Percentiles rank a stretch among this genome's conserved stretches.
Conservation (phyloP, 2,888 invertebrate species). For the Lithosia quadra region DNA sequence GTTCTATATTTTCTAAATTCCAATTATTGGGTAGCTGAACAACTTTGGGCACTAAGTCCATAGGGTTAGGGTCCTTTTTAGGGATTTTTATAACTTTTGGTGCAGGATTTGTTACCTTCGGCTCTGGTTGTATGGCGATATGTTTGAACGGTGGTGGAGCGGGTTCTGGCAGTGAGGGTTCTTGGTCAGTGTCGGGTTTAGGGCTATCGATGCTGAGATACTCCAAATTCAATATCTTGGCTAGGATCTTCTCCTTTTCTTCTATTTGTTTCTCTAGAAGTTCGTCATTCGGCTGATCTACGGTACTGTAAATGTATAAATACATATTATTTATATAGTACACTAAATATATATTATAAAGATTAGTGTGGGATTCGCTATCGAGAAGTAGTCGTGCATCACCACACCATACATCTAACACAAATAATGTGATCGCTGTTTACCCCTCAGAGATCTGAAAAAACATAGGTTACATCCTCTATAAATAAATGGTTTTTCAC, state of each 20-base stretch:
- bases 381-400: not conserved
- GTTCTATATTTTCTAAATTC: conserved; percentile 85
- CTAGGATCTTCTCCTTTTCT: conserved; percentile 91
- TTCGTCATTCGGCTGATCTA: conserved; percentile 87
- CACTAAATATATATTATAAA: too few species aligned
- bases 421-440: too few species aligned
- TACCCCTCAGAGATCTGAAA: not conserved
- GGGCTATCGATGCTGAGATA: conserved; percentile 70
- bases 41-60: conserved; percentile 80
- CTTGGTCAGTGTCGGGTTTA: conserved; percentile 29
- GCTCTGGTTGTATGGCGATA: conserved; percentile 33
- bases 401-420: too few species aligned
- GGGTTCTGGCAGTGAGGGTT: conserved; percentile 27
- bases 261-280: conserved; percentile 91
- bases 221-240: conserved; percentile 89
- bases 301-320: conserved; percentile 67
- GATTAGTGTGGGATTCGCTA: not conserved
- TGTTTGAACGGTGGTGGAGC: conserved; percentile 25
- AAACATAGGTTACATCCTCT: not conserved
- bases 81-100: conserved; percentile 35
- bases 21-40: conserved; percentile 87
- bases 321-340: not conserved
- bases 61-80: conserved; percentile 44
- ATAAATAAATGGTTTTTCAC: not conserved
- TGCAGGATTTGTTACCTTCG: conserved; percentile 27